Evolutionary conservation across 2,888 invertebrate species (phyloP), one percentile per base, ranked within the genome.

Genomic region (Tinea semifulvella): DNA sequence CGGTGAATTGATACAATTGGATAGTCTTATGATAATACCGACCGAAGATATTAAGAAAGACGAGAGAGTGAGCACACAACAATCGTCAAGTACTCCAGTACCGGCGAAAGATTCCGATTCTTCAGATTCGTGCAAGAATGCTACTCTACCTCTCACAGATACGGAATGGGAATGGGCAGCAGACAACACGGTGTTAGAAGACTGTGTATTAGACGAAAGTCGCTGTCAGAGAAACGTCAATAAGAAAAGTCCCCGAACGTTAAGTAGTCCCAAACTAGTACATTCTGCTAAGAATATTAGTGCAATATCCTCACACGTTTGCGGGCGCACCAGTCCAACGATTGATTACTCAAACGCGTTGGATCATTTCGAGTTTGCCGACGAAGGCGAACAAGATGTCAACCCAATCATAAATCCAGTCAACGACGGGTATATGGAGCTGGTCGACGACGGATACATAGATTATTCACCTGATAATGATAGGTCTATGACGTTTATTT

Each of bases 91-190:
- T 56, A 85, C 55, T 63, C 84, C 62, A 0, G 67, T 68, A 0
- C 52, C 67, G 0, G 47, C 85, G 71, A 55, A 84, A 72, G 75
- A 74, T 20, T 71, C 76, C 0, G 72, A 72, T 45, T 77, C 77
- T 0, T 90, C 90, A 0, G 89, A 89, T 52, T 90, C 90, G 0
- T 85, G 88, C 44, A 86, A 87, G 1, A 90, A 91, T 53, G 82
- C 83, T 1, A 89, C 89, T 0, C 85, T 89, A 1, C 90, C 87
- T 2, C 73, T 92, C 8, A 92, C 93, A 0, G 94, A 94, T 66
- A 93, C 93, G 0, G 94, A 94, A 60, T 73, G 93, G n/a, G 94
- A 94, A 63, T 94, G 93, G 94, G 92, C 92, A 0, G 85, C 90
- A 2, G 93, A 94, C 57, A 90, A 88, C 51, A 88, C 86, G 28